Percentiles rank a stretch among this genome's conserved stretches.
These are phyloP conservation scores for Rhynchotus rufescens DNA, from an alignment of 2,797 vertebrate genomes.

Conservation along the genomic window DNA sequence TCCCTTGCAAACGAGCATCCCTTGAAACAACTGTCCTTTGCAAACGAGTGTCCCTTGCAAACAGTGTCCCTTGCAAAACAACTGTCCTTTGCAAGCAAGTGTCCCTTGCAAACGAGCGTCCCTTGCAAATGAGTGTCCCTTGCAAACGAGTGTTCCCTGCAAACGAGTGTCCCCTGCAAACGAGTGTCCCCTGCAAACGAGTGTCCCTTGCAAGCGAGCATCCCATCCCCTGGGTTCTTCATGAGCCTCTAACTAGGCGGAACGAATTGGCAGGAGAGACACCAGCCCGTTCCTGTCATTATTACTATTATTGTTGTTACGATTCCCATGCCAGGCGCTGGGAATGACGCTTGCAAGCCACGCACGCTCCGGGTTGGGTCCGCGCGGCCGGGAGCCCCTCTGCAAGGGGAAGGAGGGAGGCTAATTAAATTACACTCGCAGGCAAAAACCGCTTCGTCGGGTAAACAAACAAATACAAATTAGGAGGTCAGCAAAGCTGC, in stretches of 20 bases:
- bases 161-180: background rate
- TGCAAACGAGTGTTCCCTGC: too few species aligned
- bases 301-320: background rate
- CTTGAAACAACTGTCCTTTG: too few species aligned
- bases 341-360: fast-evolving
- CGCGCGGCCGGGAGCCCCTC: background rate
- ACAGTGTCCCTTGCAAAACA: too few species aligned
- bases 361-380: too few species aligned
- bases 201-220: background rate
- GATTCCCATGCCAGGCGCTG: background rate
- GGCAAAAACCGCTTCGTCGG: constrained; percentile 48
- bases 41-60: too few species aligned
- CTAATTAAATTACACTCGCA: constrained; percentile 63
- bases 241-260: background rate
- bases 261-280: constrained; percentile 20
- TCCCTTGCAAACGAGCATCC: too few species aligned
- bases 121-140: too few species aligned
- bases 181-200: background rate
- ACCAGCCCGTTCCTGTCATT: background rate
- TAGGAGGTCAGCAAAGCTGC: constrained; percentile 75
- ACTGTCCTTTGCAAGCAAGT: too few species aligned
- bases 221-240: background rate
- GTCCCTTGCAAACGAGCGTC: too few species aligned
- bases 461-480: constrained; percentile 77
- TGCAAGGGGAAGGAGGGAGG: background rate